Evolutionary conservation across 1,140 invertebrate genomes (phyloP), one percentile per base, ranked within the genome.

Genomic region (Ceratoteleas bidentatus): DNA sequence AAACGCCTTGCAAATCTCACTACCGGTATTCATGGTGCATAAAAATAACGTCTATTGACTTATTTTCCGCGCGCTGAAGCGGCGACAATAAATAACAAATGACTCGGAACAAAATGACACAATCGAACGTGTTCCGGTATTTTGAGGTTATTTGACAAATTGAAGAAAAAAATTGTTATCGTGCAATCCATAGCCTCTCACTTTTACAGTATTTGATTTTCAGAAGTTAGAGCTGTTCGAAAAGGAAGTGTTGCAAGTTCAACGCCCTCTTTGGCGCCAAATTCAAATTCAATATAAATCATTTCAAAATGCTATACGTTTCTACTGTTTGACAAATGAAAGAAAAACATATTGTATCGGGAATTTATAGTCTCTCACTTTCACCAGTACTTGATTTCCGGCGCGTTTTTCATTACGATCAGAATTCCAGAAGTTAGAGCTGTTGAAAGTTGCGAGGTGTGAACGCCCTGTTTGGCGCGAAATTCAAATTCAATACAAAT

Each of bases 11-110:
- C 58, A 62, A 72, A 61, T 72, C 68, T 54, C 54, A 47, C 49
- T 43, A 15, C 9, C 15, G 7, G 57, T 9, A 53, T 70, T 70
- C 65, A 57, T n/a, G 13, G 13, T 62, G 68, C 57, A 68, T 68
- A 57, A 43, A 57, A 68, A 68, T 70, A 60, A 70, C 57, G 43
- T 70, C 16, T 61, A 53, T 70, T 60, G 68, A 61, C 47, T 70
- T 53, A 36, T 70, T 70, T 52, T 8, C 16, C 56, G 0, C n/a
- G 64, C 24, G 9, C 24, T 57, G 40, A 15, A 32, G 50, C 11
- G 11, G 6, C 2, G 45, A n/a, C 13, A 2, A 49, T 14, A n/a
- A 10, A 14, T 14, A 43, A n/a, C 45, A 49, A 49, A 40, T 40
- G 9, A 10, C 2, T 13, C 11, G 16, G 15, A 45, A 58, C 38